Base-by-base conservation (phyloP, 2,888 invertebrate genomes). In the Agrilus biguttatus region DNA sequence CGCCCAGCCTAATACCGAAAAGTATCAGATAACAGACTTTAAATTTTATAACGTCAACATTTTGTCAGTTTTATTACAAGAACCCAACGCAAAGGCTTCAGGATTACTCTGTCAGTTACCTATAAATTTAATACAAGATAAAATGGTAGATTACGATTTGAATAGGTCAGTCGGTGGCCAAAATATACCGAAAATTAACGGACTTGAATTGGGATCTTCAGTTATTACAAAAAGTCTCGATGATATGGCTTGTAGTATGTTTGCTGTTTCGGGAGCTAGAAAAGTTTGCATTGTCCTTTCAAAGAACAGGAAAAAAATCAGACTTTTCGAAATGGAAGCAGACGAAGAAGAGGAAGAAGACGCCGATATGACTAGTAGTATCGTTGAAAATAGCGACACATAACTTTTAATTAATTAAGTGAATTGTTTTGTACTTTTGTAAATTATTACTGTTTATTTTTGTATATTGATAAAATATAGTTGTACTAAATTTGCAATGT, bases 271-370 rank as follows among this genome's bases (percentile, higher is more conserved):
- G 37, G 91, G 92, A 1, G 78, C 80, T 5, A 66, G 82, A 32
- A 83, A 85, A 67, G 88, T 93, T 8, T 83, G 89, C 8, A 85
- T 91, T 35, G 78, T 93, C 38, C 68, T 92, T 35, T 83, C 87
- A 13, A 83, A 85, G 52, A 86, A 77, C 54, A 70, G 72, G 42
- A 77, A 86, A 45, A 84, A 88, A 62, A 83, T 93, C 36, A 73
- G 88, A 47, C 74, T 92, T 39, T 87, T 87, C 60, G 90, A 93
- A 64, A 91, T 91, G 80, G 93, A 93, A 69, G 84, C 82, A 0
- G 92, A 92, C 58, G 91, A 89, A 19, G 86, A 86, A 44, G 88
- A 88, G 44, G 92, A 93, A 48, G 91, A 90, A 43, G 83, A 83
- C 41, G 76, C 66, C 5, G 71, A 71, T 14, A 67, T 62, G 51